Base-by-base conservation (phyloP, 2,113 vertebrate genomes). In the Galemys pyrenaicus region DNA sequence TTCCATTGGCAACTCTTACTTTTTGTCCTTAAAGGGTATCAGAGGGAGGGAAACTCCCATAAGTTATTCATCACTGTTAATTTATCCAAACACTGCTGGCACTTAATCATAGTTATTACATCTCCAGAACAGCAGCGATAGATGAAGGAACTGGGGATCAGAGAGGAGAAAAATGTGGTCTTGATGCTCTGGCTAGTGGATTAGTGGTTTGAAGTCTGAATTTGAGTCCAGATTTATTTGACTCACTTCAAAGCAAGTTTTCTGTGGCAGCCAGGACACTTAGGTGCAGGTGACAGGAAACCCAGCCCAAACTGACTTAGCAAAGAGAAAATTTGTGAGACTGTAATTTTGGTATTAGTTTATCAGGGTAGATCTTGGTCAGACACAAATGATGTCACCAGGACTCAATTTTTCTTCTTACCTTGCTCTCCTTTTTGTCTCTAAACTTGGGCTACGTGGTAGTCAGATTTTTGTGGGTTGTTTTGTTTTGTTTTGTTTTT, bases 1-100 rank as follows among this genome's bases (percentile, higher is more conserved):
- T 65, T 3, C 37, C 32, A 41, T 80, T 41, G 64, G 41, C 32
- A 86, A 51, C 8, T 44, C 24, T 92, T n/a, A n/a, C n/a, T n/a
- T n/a, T n/a, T 67, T 83, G 39, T 41, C 12, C 87, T 92, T 87
- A 70, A 71, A 92, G 56, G 37, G 60, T 67, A 62, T 78, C 70
- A 41, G 64, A 73, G 22, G 54, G 24, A 88, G 4, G 44, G 39
- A 49, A 73, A 56, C 35, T 46, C 44, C 19, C 37, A 41, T 64
- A 80, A 41, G 65, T 46, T 62, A 24, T 77, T 89, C 22, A 71
- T 74, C 56, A 49, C 32, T 86, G n/a, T 68, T 56, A 35, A 68
- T 90, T 87, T 90, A 56, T 87, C 24, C 74, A 73, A 51, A 49
- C 2, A 3, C 17, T 78, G 41, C 22, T 83, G 37, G 26, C 24